Percentiles rank a stretch among this genome's conserved stretches.
phyloP scores from a whole-genome alignment of 2,113 vertebrate species.

The Nematolebias whitei region DNA sequence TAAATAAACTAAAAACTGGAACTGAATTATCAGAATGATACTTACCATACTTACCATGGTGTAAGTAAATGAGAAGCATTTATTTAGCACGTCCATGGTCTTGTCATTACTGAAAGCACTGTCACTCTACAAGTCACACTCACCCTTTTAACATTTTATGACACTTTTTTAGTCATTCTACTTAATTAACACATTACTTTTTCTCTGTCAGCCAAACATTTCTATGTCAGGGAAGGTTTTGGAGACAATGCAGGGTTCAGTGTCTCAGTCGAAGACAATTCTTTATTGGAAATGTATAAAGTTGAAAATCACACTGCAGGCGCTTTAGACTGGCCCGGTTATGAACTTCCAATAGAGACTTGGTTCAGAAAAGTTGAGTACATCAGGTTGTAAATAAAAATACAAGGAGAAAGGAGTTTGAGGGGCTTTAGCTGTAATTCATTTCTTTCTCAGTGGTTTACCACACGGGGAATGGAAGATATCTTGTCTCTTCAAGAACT shows the following conservation, averaged over 20 bases:
- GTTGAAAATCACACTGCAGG: not conserved
- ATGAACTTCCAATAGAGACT: not conserved
- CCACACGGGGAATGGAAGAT: constrained; percentile 4
- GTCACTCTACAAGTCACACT: not conserved
- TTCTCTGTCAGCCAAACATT: not conserved
- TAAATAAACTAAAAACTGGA: no score
- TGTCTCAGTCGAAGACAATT: not conserved
- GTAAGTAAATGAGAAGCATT: not conserved
- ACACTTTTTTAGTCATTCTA: no score
- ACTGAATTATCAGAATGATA: no score
- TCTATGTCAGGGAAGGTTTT: not conserved
- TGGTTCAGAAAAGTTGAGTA: not conserved
- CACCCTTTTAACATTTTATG: not conserved
- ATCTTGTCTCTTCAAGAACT: constrained; percentile 37
- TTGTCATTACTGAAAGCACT: not conserved
- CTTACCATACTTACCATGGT: no score
- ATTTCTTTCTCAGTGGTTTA: constrained; percentile 19
- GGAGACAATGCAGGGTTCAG: not conserved
- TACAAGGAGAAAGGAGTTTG: not conserved
- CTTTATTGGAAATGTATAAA: not conserved
- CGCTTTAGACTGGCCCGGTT: not conserved
- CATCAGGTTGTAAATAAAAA: constrained; percentile 8
- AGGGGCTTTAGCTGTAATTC: constrained; percentile 29
- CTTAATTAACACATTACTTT: not conserved
- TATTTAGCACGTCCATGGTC: not conserved